Base-by-base conservation (phyloP, 2,797 vertebrate species). In the Paramormyrops hopkinsi region DNA sequence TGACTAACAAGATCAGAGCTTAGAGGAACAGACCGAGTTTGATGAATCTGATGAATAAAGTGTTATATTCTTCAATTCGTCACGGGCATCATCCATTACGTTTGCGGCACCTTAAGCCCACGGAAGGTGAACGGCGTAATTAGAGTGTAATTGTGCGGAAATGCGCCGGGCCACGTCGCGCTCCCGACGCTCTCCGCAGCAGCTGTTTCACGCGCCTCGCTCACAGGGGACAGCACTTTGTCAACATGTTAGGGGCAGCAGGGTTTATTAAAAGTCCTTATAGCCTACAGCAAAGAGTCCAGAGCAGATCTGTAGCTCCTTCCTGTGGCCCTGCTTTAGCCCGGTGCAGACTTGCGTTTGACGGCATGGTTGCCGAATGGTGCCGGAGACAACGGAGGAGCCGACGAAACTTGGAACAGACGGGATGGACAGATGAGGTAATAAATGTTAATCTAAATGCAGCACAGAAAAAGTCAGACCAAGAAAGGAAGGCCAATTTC, bases 191-290 rank as follows among this genome's bases (percentile, higher is more conserved):
- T 48, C 9, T 48, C 6, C 7, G 9, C 83, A 51, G 83, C 84
- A 76, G 83, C 54, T 82, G 51, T 86, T 89, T 29, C 65, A 59
- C 51, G 7, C 33, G 50, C 86, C 51, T 76, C 6, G 86, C 73
- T 90, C 90, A 51, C 85, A 82, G 48, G n/a, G 56, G 89, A 89
- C 56, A 87, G 69, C 84, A 86, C 91, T 89, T 89, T 88, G 90
- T 90, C 90, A 88, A 90, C 89, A 50, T 90, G 89, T 92, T 90
- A 90, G 89, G 83, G 86, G 89, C 88, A 90, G 89, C 83, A 87
- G 76, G 88, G 88, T 90, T 87, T 86, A 88, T 90, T 89, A 92
- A 22, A 90, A 90, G 76, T 29, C 33, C 62, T 65, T 90, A 79
- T 22, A 29, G 29, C 29, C 29, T 29, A 88, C 83, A 56, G 22